Conservation (phyloP, 2,797 vertebrate species). For the Lepidocolaptes lacrymiger region DNA sequence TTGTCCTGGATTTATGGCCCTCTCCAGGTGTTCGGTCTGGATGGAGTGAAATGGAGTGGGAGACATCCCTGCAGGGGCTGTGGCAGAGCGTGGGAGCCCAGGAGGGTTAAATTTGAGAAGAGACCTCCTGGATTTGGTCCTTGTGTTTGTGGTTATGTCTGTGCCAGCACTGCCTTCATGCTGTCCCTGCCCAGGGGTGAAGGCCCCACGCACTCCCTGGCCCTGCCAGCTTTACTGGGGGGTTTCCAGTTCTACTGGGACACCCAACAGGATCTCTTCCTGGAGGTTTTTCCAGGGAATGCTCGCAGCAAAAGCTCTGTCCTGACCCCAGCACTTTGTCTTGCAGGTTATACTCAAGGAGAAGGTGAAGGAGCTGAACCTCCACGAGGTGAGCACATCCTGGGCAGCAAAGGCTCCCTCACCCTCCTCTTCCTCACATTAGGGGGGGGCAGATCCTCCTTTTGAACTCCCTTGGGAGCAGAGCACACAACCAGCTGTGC, state of each 20-base stretch:
- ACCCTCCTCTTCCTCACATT: neutral
- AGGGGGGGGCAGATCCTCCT: neutral
- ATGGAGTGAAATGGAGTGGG: neutral
- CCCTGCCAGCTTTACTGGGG: neutral
- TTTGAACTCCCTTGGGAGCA: neutral
- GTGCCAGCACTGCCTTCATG: neutral
- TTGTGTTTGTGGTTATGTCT: neutral
- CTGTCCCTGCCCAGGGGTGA: neutral
- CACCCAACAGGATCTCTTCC: accelerated
- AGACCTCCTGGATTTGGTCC: neutral
- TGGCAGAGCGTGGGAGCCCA: neutral
- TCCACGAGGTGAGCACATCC: conserved; percentile 90
- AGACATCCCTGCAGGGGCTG: neutral
- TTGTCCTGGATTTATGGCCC: neutral
- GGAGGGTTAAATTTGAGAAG: neutral
- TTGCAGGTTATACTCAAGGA: conserved; percentile 98
- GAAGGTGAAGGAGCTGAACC: conserved; percentile 98
- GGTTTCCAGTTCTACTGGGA: neutral
- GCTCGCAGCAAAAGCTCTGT: accelerated
- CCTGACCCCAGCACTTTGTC: conserved; percentile 18
- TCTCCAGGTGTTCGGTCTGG: neutral
- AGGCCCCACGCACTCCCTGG: neutral
- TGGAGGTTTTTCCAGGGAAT: neutral
- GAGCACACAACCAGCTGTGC: neutral
- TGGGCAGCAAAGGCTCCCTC: neutral